Conservation (phyloP, 2,113 vertebrate species). For the Varanus komodoensis region DNA sequence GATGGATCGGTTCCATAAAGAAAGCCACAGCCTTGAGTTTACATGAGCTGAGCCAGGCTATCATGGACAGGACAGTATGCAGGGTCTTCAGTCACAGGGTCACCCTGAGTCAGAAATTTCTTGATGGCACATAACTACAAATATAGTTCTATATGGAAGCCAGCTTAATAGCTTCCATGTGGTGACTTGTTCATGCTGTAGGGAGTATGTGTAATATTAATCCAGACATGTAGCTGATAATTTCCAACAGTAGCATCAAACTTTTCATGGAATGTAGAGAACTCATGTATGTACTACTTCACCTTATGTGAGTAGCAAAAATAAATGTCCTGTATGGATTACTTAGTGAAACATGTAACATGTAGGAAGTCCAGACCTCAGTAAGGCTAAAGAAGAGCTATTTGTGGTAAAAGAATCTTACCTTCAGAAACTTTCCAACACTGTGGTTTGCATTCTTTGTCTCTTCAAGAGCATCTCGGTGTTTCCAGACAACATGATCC, state of each 20-base stretch:
- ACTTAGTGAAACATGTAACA: not conserved
- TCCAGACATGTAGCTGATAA: not conserved
- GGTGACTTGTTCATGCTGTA: not conserved
- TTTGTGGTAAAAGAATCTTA: conserved; percentile 56
- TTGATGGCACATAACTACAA: too few species aligned
- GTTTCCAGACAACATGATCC: conserved; percentile 94
- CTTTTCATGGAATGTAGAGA: not conserved
- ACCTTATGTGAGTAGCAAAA: not conserved
- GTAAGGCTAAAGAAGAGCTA: not conserved
- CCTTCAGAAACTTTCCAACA: conserved; percentile 92
- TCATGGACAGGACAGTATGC: too few species aligned
- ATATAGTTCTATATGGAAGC: too few species aligned
- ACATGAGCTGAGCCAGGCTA: too few species aligned
- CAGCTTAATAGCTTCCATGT: not conserved
- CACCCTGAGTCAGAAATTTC: too few species aligned
- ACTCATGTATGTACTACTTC: not conserved
- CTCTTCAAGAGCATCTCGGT: conserved; percentile 89
- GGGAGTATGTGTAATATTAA: not conserved
- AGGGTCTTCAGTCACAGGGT: too few species aligned
- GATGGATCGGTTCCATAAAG: too few species aligned
- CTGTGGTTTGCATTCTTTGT: conserved; percentile 91
- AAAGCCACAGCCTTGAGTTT: too few species aligned
- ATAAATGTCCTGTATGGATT: not conserved
- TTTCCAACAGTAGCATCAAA: not conserved
- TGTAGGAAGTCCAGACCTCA: not conserved